Evolutionary conservation across 2,113 vertebrate genomes (phyloP).

Genomic region (Blennius ocellaris): DNA sequence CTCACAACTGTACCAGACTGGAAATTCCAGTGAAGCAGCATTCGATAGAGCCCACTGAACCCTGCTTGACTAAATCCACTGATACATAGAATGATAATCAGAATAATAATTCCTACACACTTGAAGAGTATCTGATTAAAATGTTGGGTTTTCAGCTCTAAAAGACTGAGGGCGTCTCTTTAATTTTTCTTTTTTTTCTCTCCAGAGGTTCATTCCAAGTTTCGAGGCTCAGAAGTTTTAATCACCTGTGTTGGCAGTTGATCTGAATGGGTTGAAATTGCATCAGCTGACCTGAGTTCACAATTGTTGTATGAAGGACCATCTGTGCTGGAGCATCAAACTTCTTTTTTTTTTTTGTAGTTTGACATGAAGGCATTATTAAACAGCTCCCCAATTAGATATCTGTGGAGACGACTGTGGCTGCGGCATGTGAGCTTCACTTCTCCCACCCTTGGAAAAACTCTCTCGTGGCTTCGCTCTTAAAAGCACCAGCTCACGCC

Average conservation of each 20-base stretch:
- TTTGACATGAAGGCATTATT: not conserved
- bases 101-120: slow-evolving; percentile 34
- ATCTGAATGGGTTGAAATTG: slow-evolving; percentile 2
- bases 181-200: not conserved
- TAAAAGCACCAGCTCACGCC: no score
- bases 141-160: slow-evolving; percentile 34
- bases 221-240: not conserved
- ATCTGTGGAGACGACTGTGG: not conserved
- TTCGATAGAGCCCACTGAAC: slow-evolving; percentile 38
- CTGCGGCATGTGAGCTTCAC: no score
- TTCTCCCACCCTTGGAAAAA: no score
- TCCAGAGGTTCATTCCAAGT: slow-evolving; percentile 5
- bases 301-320: not conserved
- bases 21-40: slow-evolving; percentile 45
- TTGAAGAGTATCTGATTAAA: slow-evolving; percentile 50
- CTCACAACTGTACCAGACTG: slow-evolving; percentile 31
- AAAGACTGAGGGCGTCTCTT: slow-evolving; percentile 6
- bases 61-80: slow-evolving; percentile 24
- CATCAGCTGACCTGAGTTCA: not conserved
- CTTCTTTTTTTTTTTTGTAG: not conserved
- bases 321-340: not conserved
- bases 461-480: no score
- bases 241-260: not conserved
- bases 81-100: slow-evolving; percentile 37
- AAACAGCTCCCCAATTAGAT: not conserved